Evolutionary conservation across 2,797 vertebrate species (phyloP).

Genomic region (Scarus forsteni): DNA sequence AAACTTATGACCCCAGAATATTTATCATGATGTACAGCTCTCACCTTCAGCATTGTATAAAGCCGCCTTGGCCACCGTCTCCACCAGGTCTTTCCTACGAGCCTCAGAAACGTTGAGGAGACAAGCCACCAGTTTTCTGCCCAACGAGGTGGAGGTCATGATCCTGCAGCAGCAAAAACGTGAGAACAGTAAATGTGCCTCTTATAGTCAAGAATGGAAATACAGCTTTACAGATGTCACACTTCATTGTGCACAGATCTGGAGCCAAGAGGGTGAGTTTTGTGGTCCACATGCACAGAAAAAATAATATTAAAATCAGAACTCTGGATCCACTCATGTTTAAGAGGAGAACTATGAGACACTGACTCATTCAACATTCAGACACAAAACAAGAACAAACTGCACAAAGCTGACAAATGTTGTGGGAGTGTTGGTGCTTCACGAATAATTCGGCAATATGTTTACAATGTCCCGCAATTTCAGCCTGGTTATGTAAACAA

Average conservation of each 20-base stretch:
- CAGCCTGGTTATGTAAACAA: too few relatives aligned
- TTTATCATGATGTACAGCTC: background rate
- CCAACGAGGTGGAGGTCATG: constrained; percentile 67
- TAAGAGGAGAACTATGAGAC: too few relatives aligned
- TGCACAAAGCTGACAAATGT: too few relatives aligned
- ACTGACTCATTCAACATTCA: too few relatives aligned
- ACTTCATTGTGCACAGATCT: background rate
- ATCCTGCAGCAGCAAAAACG: constrained; percentile 13
- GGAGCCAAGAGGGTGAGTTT: background rate
- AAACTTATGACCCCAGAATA: too few relatives aligned
- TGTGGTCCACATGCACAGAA: background rate
- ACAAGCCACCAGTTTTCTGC: constrained; percentile 81
- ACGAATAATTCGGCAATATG: too few relatives aligned
- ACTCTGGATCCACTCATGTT: too few relatives aligned
- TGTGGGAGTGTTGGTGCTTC: too few relatives aligned
- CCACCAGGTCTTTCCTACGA: constrained; percentile 83
- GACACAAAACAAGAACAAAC: too few relatives aligned
- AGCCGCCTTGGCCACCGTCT: constrained; percentile 84
- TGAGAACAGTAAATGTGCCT: background rate
- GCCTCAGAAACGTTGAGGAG: constrained; percentile 89
- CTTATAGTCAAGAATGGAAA: background rate
- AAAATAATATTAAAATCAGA: background rate
- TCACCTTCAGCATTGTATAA: constrained; percentile 76
- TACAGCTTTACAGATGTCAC: too few relatives aligned
- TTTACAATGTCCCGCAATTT: too few relatives aligned